Conservation (phyloP, 2,797 vertebrate species). For the Salmo trutta region DNA sequence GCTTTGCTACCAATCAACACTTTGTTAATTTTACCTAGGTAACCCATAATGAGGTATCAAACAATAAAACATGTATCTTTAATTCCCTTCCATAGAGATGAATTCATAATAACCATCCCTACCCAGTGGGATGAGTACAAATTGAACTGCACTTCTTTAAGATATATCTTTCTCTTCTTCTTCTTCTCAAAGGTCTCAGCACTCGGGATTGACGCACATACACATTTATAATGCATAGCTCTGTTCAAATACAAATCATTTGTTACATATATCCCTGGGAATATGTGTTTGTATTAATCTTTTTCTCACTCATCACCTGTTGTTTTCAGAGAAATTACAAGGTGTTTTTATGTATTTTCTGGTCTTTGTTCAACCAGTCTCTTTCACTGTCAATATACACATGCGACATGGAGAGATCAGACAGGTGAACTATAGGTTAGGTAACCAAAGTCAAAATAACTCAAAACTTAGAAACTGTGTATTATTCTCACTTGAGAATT, state of each 20-base stretch:
- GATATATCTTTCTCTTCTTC: neutral
- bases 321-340: neutral
- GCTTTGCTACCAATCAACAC: conserved; percentile 35
- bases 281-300: neutral
- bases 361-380: neutral
- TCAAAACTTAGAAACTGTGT: neutral
- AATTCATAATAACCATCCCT: conserved; percentile 37
- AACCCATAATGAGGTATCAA: conserved; percentile 41
- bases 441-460: neutral
- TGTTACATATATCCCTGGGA: neutral
- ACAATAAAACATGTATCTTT: conserved; percentile 50
- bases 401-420: neutral
- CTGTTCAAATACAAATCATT: neutral
- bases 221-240: neutral
- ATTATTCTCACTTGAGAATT: neutral
- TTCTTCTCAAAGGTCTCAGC: conserved; percentile 28
- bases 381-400: neutral
- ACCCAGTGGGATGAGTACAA: conserved; percentile 37
- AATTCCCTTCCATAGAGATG: conserved; percentile 38
- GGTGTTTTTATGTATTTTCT: neutral
- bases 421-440: too few species aligned
- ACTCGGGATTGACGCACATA: neutral
- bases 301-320: neutral
- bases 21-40: conserved; percentile 35
- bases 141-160: conserved; percentile 43